Conservation (phyloP, 2,888 invertebrate genomes). For the Danaus chrysippus region DNA sequence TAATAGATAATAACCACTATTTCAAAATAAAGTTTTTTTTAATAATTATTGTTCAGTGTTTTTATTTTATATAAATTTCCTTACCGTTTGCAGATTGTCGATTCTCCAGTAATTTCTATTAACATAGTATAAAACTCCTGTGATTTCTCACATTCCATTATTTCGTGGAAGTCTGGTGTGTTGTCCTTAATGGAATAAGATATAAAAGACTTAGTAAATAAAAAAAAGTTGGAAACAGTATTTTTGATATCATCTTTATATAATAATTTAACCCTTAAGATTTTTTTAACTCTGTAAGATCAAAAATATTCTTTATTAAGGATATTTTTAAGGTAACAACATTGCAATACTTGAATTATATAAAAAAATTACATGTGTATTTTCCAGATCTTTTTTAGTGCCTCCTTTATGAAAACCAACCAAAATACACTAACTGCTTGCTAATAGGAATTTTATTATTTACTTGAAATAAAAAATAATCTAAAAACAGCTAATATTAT, state of each 20-base stretch:
- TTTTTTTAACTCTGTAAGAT: slow-evolving; percentile 83
- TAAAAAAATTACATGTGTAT: slow-evolving; percentile 15
- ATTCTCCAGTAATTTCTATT: slow-evolving; percentile 78
- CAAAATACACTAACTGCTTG: slow-evolving; percentile 17
- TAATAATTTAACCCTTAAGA: slow-evolving; percentile 86
- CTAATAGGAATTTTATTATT: slow-evolving; percentile 19
- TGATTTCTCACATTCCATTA: slow-evolving; percentile 89
- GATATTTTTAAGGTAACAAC: neutral
- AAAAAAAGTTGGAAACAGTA: neutral
- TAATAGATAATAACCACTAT: slow-evolving; percentile 79
- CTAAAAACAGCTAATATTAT: neutral
- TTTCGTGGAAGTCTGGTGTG: slow-evolving; percentile 91
- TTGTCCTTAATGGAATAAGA: slow-evolving; percentile 79
- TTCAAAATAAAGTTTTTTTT: slow-evolving; percentile 76
- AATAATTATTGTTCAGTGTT: slow-evolving; percentile 32
- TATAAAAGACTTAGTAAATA: neutral
- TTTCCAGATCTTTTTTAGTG: slow-evolving; percentile 23
- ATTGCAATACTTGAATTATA: neutral
- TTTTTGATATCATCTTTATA: slow-evolving; percentile 87
- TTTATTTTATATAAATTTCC: slow-evolving; percentile 2
- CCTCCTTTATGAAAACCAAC: slow-evolving; percentile 25
- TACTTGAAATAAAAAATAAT: slow-evolving; percentile 15
- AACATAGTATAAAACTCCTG: slow-evolving; percentile 87
- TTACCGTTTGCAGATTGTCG: neutral
- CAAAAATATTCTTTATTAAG: slow-evolving; percentile 2